Evolutionary conservation across 2,797 vertebrate genomes (phyloP), one percentile per base, ranked within the genome.

Genomic region (Pteropus rufus): DNA sequence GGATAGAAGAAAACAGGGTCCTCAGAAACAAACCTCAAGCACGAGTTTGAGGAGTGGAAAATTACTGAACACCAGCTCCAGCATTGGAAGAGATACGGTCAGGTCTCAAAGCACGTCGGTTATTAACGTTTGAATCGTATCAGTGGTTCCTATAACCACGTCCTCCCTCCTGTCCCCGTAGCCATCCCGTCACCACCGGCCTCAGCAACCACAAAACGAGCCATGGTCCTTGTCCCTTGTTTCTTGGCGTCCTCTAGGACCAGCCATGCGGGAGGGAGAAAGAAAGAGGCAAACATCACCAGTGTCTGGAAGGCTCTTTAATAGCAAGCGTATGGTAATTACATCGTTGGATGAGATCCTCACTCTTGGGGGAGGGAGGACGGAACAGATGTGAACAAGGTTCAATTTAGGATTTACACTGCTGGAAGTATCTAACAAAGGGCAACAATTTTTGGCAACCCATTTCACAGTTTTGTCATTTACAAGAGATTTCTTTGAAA

Each of bases 221-320:
- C 58, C 14, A 7, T 1, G 10, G 69, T 86, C 75, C 70, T 77
- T 23, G 15, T 46, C 67, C 62, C 81, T 34, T 8, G n/a, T 10
- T 79, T 39, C 49, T 70, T 6, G 7, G 16, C 5, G 10, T 65
- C 87, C 80, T 73, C 39, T n/a, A 64, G 67, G 70, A 77, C 52
- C 67, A 67, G 5, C 31, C 7, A 14, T 2, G 44, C 26, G 16
- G 56, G 39, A 65, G 49, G 34, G 19, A 18, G 70, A 36, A 96
- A 69, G 93, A 93, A 98, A 94, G 83, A 97, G 82, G 62, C 79
- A 73, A 70, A 39, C 54, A 34, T 26, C 97, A 82, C 34, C 60
- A 91, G 65, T 88, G 90, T 98, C 95, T 93, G 91, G 94, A 88
- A 98, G 98, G 95, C 90, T 98, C 96, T 98, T 98, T 98, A 98